Evolutionary conservation across 2,113 vertebrate species (phyloP).

Genomic region (Vulpes ferrilata): DNA sequence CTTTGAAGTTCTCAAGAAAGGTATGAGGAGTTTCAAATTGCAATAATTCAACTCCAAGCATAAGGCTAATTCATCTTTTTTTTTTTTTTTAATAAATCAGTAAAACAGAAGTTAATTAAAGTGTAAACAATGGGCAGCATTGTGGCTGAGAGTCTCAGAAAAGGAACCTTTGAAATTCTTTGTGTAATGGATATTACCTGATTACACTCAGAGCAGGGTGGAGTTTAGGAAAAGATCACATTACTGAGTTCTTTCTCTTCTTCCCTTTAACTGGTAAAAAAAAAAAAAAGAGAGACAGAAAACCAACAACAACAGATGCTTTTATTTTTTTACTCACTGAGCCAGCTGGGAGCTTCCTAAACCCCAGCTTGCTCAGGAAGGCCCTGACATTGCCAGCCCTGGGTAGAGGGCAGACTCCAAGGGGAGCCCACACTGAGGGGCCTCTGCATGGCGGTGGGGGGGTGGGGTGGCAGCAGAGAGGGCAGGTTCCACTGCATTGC

Average conservation of each 20-base stretch:
- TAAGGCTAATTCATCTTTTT: slow-evolving; percentile 86
- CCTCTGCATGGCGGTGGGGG: not conserved
- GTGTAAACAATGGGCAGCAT: slow-evolving; percentile 87
- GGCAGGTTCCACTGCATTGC: slow-evolving; percentile 58
- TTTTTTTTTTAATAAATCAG: slow-evolving; percentile 86
- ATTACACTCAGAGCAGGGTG: slow-evolving; percentile 61
- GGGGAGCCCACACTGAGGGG: not conserved
- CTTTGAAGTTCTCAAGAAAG: slow-evolving; percentile 85
- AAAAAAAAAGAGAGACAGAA: not conserved
- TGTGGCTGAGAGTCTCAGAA: slow-evolving; percentile 80
- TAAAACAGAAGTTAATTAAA: slow-evolving; percentile 90
- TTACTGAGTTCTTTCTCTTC: slow-evolving; percentile 78
- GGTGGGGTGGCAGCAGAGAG: slow-evolving; percentile 50
- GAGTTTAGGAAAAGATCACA: slow-evolving; percentile 72
- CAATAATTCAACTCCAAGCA: slow-evolving; percentile 84
- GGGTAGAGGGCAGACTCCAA: not conserved
- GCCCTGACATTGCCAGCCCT: not conserved
- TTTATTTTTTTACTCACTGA: slow-evolving; percentile 77
- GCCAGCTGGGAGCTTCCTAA: slow-evolving; percentile 66
- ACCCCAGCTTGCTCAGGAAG: slow-evolving; percentile 44
- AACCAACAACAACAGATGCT: slow-evolving; percentile 77
- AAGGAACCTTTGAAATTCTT: slow-evolving; percentile 85
- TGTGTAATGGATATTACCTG: slow-evolving; percentile 86
- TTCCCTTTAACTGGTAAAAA: slow-evolving; percentile 44
- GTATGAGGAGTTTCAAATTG: slow-evolving; percentile 82